These are phyloP conservation scores for Botia almorhae DNA, from an alignment of 2,797 vertebrate species.

Conservation along the genomic window DNA sequence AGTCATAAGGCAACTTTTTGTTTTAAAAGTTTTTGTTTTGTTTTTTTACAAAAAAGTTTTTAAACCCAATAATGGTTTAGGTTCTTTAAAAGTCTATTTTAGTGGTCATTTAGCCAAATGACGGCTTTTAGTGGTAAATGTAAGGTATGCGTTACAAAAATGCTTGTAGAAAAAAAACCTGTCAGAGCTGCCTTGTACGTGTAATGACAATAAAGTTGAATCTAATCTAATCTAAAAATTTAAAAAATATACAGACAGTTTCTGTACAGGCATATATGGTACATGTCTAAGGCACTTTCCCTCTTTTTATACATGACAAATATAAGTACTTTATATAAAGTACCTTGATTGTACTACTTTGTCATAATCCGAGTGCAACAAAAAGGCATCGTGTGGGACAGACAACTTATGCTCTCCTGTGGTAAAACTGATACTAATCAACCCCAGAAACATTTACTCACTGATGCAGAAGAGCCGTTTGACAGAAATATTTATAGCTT, in stretches of 20 bases:
- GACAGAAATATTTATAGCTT: slow-evolving; percentile 45
- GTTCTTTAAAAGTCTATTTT: neutral
- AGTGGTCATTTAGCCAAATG: neutral
- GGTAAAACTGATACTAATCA: slow-evolving; percentile 1
- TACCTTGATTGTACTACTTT: slow-evolving; percentile 48
- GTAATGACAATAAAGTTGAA: too few species aligned
- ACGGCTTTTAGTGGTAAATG: slow-evolving; percentile 20
- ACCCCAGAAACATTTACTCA: slow-evolving; percentile 5
- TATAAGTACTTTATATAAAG: slow-evolving; percentile 29
- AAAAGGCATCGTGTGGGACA: slow-evolving; percentile 3
- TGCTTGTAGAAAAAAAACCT: too few species aligned
- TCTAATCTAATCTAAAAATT: too few species aligned
- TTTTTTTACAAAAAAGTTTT: too few species aligned
- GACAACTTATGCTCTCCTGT: neutral
- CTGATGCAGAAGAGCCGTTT: neutral
- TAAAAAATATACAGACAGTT: slow-evolving; percentile 20
- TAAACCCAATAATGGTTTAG: neutral
- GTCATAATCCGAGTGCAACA: slow-evolving; percentile 30
- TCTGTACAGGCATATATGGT: slow-evolving; percentile 27
- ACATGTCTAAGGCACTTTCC: slow-evolving; percentile 35
- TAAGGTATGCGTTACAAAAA: slow-evolving; percentile 7
- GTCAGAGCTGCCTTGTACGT: too few species aligned
- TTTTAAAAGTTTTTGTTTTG: neutral
- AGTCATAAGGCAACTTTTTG: slow-evolving; percentile 31
- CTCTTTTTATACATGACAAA: slow-evolving; percentile 42